Evolutionary conservation across 2,797 vertebrate species (phyloP), one percentile per base, ranked within the genome.

Genomic region (Urosaurus nigricauda): DNA sequence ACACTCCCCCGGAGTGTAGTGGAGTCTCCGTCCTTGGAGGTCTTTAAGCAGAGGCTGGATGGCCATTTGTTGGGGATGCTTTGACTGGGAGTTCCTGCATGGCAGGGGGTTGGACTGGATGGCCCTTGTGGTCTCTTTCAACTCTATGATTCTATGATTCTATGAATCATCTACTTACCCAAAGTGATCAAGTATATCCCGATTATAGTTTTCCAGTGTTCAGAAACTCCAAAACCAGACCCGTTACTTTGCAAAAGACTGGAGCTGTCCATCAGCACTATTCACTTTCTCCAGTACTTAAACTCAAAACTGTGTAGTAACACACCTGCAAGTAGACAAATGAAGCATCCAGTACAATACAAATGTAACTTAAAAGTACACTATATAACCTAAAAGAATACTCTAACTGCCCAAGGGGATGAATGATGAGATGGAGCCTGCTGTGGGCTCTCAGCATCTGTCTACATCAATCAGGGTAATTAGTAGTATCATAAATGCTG

Each of bases 131-230:
- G n/a, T n/a, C n/a, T n/a, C n/a, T n/a, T n/a, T n/a, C n/a, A n/a
- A n/a, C n/a, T n/a, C n/a, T n/a, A n/a, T n/a, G n/a, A n/a, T n/a
- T n/a, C n/a, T n/a, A n/a, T n/a, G n/a, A n/a, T n/a, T n/a, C n/a
- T n/a, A n/a, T n/a, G n/a, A 88, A 58, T 56, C 83, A 75, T 74
- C 63, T 82, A 17, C 88, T 94, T 90, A 94, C 91, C 94, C 32
- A 91, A 37, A 70, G 82, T 9, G n/a, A 93, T 60, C 60, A 93
- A 84, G 58, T 37, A 94, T 56, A 88, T 16, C 4, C 88, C 92
- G 35, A 29, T 7, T 0, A 91, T 75, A 1, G 93, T 90, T 3
- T 88, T 78, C 8, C 82, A 84, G 53, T 89, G 91, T 53, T 56
- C 51, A 2, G 88, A 93, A 58, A 92, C 80, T 0, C 6, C 0